Base-by-base conservation (phyloP, 2,797 vertebrate genomes). In the Coracias cyanogaster region DNA sequence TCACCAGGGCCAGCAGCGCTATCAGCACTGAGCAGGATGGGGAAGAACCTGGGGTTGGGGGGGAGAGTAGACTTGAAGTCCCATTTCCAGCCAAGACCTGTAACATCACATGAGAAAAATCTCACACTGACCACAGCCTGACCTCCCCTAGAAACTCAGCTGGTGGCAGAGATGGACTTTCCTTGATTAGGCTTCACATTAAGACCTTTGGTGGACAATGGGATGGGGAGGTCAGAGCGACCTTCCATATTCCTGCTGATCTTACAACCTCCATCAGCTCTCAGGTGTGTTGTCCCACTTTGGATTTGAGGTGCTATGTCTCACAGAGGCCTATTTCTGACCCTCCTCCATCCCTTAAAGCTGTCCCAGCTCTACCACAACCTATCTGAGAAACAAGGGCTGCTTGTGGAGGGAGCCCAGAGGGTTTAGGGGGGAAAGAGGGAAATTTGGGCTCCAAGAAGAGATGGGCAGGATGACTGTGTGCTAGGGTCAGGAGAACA, bases 281-380 rank as follows among this genome's bases (percentile, higher is more conserved):
- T 29, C 19, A 1, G 14, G 3, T 37, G 26, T 0, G 0, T 31
- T 46, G 7, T 61, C 11, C 41, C 0, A 1, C 3, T 41, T 22
- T 5, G 10, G 49, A 8, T 22, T 24, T 48, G 41, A 29, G 48
- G 33, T 21, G 41, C 25, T n/a, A 6, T 26, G 19, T 31, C 79
- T 48, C 55, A 5, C 55, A 5, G 13, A 17, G 31, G 15, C n/a
- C 13, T 74, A 6, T 29, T 58, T 57, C 43, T 77, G 18, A 35
- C 22, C 39, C 9, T 14, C 35, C 10, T 15, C 16, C 20, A 5
- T 26, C n/a, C 35, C 26, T 61, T 10, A 17, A 2, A 25, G 43
- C 10, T 55, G 22, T n/a, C 55, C 20, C 64, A 70, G n/a, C n/a
- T 69, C 31, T 37, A 7, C 60, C n/a, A 29, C 25, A 37, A 26